Conservation (phyloP, 2,797 vertebrate species). For the Pipistrellus pipistrellus region DNA sequence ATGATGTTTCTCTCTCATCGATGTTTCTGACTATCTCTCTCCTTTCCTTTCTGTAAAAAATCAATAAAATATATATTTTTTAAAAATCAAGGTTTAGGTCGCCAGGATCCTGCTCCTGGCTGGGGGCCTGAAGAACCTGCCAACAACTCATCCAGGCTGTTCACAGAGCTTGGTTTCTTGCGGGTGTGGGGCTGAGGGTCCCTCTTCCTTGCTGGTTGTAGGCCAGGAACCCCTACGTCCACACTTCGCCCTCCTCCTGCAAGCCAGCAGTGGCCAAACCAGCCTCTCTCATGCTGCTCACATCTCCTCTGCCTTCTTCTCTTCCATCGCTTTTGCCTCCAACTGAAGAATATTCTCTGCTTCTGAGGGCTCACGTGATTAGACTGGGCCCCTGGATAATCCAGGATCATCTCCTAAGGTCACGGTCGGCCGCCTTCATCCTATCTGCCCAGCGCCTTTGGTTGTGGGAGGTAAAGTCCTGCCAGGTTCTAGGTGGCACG, state of each 20-base stretch:
- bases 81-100: background rate
- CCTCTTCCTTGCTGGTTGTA: background rate
- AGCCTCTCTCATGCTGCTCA: background rate
- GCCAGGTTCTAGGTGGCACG: background rate
- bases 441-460: background rate
- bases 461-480: background rate
- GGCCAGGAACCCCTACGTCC: background rate
- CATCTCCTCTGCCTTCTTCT: background rate
- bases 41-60: too few species aligned
- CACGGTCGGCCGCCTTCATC: background rate
- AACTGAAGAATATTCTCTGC: background rate
- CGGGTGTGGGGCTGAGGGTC: background rate
- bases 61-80: too few species aligned
- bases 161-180: background rate
- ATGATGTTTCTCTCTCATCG: too few species aligned
- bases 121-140: background rate
- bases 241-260: accelerated
- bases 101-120: background rate
- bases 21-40: too few species aligned
- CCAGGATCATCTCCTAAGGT: background rate
- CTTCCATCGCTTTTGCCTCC: background rate
- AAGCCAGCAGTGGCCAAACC: background rate
- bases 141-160: background rate
- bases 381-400: background rate
- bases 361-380: background rate